Percentiles rank a stretch among this genome's conserved stretches.
These are phyloP conservation scores for Cinclus cinclus DNA, from an alignment of 2,113 vertebrate species.

Conservation along the genomic window DNA sequence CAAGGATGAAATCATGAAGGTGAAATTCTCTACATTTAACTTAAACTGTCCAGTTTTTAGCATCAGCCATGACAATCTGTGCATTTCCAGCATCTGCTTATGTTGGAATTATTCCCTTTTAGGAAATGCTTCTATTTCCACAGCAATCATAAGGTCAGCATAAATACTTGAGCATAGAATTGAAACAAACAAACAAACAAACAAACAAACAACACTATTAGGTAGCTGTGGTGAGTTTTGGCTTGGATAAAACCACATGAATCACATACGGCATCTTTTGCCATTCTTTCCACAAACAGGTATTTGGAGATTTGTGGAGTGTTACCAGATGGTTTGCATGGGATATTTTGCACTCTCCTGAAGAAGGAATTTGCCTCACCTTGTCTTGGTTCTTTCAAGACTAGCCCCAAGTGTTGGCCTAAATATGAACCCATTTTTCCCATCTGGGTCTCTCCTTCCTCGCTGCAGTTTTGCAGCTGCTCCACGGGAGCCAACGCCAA, in stretches of 20 bases:
- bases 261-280: background rate
- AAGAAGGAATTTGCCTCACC: background rate
- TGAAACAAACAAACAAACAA: too few species aligned
- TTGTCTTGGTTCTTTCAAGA: background rate
- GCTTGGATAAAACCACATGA: background rate
- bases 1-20: background rate
- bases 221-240: background rate
- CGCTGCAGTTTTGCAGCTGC: background rate
- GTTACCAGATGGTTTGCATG: background rate
- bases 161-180: background rate
- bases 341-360: background rate
- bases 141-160: background rate
- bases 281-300: background rate
- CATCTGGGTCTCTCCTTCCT: background rate
- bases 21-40: background rate
- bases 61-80: background rate
- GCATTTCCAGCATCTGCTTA: background rate
- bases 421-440: background rate
- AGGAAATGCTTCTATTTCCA: background rate
- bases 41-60: background rate
- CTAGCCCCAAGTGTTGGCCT: background rate
- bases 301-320: fast-evolving
- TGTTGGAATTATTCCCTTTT: background rate
- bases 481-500: background rate
- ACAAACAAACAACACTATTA: too few species aligned